Percentiles rank a stretch among this genome's conserved stretches.
Conservation (phyloP, 2,797 vertebrate genomes). For the Orientallactaga sibirica region DNA sequence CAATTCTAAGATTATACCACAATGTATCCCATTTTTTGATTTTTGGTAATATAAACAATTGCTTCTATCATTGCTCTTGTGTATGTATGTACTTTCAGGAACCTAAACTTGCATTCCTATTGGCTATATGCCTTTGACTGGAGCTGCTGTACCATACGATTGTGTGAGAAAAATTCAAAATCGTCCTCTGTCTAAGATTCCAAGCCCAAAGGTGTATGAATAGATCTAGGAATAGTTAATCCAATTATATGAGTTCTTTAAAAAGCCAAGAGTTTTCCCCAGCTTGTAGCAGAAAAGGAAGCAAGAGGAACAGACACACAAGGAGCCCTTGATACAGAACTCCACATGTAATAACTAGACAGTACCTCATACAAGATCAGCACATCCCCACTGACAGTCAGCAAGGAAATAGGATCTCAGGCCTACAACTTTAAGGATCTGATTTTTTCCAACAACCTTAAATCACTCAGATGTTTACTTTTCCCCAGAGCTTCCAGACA, state of each 20-base stretch:
- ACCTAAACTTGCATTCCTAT: background rate
- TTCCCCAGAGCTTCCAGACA: background rate
- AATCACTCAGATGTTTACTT: background rate
- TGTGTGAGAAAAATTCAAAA: background rate
- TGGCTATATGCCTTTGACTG: background rate
- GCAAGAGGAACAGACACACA: background rate
- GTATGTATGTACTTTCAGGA: background rate
- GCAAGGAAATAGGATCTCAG: background rate
- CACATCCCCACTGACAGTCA: background rate
- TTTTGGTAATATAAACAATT: background rate
- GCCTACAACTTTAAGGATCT: background rate
- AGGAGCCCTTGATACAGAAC: background rate
- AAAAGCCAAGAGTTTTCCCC: background rate
- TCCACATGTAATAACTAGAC: background rate
- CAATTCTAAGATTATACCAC: background rate
- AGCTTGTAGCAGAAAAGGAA: background rate
- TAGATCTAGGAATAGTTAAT: background rate
- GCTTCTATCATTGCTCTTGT: background rate
- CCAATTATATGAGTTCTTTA: background rate
- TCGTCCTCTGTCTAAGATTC: background rate
- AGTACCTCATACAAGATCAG: background rate
- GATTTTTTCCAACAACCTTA: background rate
- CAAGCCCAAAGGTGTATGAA: background rate
- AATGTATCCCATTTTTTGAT: background rate
- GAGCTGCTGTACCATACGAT: background rate